A percentile compares a stretch with the other conserved stretches of the same genome.
phyloP scores from a whole-genome alignment of 2,797 vertebrate species.

The Tenualosa ilisha region DNA sequence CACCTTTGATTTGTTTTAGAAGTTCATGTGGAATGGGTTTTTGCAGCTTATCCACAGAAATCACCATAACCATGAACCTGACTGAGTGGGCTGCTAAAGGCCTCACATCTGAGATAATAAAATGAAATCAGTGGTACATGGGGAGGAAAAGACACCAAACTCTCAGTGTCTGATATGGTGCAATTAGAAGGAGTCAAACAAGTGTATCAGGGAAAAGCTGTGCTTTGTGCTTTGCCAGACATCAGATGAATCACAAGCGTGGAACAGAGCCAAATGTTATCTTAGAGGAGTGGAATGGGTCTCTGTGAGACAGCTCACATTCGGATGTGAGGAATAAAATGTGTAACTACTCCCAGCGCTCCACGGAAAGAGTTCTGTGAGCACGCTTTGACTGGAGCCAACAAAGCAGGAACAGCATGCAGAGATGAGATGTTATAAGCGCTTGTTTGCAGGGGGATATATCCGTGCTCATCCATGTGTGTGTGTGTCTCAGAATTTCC shows the following conservation, averaged over 20 bases:
- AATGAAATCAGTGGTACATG: not conserved
- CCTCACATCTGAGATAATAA: not conserved
- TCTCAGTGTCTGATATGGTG: not conserved
- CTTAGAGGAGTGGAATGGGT: not conserved
- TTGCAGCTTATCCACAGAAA: not conserved
- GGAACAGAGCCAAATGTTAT: not conserved
- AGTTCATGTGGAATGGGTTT: not conserved
- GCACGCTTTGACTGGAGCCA: not conserved
- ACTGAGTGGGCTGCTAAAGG: not conserved
- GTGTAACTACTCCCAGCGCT: not conserved
- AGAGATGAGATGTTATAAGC: not conserved
- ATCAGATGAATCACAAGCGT: conserved; percentile 1
- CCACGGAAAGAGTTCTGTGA: not conserved
- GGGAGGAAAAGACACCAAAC: not conserved
- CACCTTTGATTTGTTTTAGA: not conserved
- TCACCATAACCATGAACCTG: not conserved
- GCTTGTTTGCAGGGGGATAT: not conserved
- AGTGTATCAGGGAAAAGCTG: not conserved
- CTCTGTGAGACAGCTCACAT: not conserved
- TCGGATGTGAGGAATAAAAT: too few species aligned
- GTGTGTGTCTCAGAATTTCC: not conserved
- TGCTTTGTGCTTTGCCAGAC: not conserved
- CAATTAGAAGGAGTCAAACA: conserved; percentile 13
- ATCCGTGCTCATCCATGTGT: not conserved
- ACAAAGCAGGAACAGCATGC: not conserved